These are phyloP conservation scores for Barbus barbus DNA, from an alignment of 2,113 vertebrate genomes.

Conservation along the genomic window DNA sequence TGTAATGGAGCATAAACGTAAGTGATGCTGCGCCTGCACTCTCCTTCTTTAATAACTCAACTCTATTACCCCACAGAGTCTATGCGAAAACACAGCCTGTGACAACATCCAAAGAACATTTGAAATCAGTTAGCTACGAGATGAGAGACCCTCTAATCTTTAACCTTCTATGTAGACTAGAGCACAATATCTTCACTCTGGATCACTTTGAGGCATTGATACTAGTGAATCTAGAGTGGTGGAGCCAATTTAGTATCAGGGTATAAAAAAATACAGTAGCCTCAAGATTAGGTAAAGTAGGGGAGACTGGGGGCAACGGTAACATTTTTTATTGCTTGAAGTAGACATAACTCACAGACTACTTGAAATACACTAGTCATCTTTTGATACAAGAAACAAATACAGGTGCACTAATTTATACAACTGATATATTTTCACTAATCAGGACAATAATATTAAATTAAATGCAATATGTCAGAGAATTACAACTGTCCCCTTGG, in stretches of 20 bases:
- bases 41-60: slow-evolving; percentile 69
- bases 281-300: neutral
- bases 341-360: too few species aligned
- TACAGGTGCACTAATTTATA: too few species aligned
- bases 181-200: neutral
- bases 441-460: too few species aligned
- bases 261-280: neutral
- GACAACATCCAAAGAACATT: slow-evolving; percentile 57
- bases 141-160: slow-evolving; percentile 7
- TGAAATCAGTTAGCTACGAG: slow-evolving; percentile 50
- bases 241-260: neutral
- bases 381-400: too few species aligned
- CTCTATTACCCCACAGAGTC: slow-evolving; percentile 67
- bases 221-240: neutral
- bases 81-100: slow-evolving; percentile 69
- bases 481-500: too few species aligned
- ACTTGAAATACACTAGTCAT: too few species aligned
- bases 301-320: too few species aligned
- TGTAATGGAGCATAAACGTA: slow-evolving; percentile 73
- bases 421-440: too few species aligned
- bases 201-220: neutral
- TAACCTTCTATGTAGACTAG: neutral
- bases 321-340: too few species aligned
- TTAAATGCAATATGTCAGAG: too few species aligned
- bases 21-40: slow-evolving; percentile 70